Conservation (phyloP, 2,113 vertebrate species). For the Gambusia holbrooki region DNA sequence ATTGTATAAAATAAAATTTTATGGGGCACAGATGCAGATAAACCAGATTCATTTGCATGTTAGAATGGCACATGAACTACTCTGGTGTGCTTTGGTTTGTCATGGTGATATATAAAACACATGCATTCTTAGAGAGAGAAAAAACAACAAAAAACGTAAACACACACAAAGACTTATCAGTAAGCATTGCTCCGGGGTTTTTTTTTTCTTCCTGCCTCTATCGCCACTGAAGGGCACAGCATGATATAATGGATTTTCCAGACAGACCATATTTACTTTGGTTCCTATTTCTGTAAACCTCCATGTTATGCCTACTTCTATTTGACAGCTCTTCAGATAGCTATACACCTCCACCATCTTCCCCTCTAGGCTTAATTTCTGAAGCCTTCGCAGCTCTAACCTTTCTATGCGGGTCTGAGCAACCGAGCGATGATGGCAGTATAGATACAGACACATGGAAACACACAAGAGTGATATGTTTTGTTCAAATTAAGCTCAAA, state of each 20-base stretch:
- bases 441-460: background rate
- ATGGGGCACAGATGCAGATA: background rate
- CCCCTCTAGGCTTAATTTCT: slow-evolving; percentile 40
- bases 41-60: too few relatives aligned
- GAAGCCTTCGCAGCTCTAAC: slow-evolving; percentile 45
- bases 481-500: background rate
- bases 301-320: background rate
- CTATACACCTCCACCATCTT: slow-evolving; percentile 18
- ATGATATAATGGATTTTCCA: slow-evolving; percentile 26
- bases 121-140: background rate
- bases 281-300: slow-evolving; percentile 15
- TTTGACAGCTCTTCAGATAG: slow-evolving; percentile 31
- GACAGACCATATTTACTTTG: slow-evolving; percentile 3
- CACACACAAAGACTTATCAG: slow-evolving; percentile 24
- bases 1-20: slow-evolving; percentile 9
- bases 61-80: background rate
- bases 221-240: slow-evolving; percentile 17
- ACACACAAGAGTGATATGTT: slow-evolving; percentile 5
- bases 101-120: slow-evolving; percentile 8
- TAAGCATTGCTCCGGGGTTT: background rate
- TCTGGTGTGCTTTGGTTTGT: slow-evolving; percentile 7
- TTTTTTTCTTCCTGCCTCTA: background rate
- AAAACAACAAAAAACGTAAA: background rate
- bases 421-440: background rate
- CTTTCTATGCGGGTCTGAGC: slow-evolving; percentile 36